Conservation (phyloP, 2,113 vertebrate genomes). For the Plecotus auritus region DNA sequence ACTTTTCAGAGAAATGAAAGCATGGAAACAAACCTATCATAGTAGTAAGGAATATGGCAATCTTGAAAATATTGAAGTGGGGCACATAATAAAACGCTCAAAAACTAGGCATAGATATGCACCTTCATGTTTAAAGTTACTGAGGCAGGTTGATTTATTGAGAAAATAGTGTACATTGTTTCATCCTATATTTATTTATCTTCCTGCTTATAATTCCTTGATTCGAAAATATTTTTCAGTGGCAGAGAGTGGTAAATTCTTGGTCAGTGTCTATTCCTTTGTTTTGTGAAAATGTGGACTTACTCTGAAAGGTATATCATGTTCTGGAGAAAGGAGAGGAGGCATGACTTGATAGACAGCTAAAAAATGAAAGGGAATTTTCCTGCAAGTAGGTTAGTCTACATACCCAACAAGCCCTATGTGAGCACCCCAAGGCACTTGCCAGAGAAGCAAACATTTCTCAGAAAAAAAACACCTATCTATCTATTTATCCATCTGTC, state of each 20-base stretch:
- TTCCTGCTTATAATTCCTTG: neutral
- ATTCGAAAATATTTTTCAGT: neutral
- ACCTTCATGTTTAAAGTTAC: neutral
- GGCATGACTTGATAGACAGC: neutral
- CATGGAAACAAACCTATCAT: neutral
- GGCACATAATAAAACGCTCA: neutral
- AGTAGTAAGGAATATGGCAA: neutral
- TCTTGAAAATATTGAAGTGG: neutral
- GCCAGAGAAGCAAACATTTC: neutral
- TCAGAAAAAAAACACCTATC: neutral
- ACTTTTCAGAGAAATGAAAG: neutral
- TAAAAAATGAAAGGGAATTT: neutral
- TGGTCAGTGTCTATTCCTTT: neutral
- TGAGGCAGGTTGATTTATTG: neutral
- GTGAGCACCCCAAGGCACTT: neutral
- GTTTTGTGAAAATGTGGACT: neutral
- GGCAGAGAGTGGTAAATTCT: neutral
- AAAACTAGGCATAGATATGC: neutral
- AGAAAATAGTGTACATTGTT: neutral
- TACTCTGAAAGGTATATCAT: neutral
- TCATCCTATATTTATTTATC: neutral
- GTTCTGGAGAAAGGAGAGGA: neutral
- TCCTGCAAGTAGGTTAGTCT: neutral
- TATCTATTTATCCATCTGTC: neutral
- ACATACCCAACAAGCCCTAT: neutral